These are phyloP conservation scores for Philonicus albiceps DNA, from an alignment of 2,888 invertebrate genomes.

Conservation along the genomic window DNA sequence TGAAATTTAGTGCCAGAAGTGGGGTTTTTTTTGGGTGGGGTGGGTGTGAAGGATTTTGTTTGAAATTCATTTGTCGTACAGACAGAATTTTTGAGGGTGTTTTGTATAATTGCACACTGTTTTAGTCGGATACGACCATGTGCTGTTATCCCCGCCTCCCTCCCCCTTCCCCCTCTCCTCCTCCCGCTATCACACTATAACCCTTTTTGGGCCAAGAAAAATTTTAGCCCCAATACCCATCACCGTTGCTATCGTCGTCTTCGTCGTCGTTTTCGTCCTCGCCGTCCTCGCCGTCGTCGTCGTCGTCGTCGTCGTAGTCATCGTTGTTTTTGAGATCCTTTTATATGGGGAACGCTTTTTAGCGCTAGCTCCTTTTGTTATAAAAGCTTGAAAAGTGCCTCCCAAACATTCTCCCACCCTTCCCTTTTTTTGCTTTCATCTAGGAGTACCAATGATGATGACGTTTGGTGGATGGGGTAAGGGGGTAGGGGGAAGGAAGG, in stretches of 20 bases:
- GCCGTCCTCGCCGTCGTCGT: neutral
- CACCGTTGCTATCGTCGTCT: neutral
- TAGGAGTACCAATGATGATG: neutral
- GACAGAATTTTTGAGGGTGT: neutral
- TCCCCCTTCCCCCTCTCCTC: neutral
- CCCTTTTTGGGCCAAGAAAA: too few species aligned
- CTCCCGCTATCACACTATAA: too few species aligned
- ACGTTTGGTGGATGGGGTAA: neutral
- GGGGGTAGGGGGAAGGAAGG: neutral
- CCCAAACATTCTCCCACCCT: too few species aligned
- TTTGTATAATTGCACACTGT: slow-evolving; percentile 23
- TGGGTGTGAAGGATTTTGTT: slow-evolving; percentile 5
- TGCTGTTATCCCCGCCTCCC: neutral
- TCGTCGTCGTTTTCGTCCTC: neutral
- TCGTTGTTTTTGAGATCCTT: neutral
- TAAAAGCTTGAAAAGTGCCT: slow-evolving; percentile 9
- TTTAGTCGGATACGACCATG: neutral
- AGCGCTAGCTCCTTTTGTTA: slow-evolving; percentile 25
- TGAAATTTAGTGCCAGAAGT: neutral
- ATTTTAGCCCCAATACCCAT: neutral
- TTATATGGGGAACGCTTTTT: slow-evolving; percentile 22
- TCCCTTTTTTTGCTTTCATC: neutral
- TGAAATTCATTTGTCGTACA: slow-evolving; percentile 39
- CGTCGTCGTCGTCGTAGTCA: neutral
- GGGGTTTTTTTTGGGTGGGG: neutral